Percentiles rank a stretch among this genome's conserved stretches.
Evolutionary conservation across 2,888 invertebrate genomes (phyloP).

Genomic region (Coenonympha glycerion): DNA sequence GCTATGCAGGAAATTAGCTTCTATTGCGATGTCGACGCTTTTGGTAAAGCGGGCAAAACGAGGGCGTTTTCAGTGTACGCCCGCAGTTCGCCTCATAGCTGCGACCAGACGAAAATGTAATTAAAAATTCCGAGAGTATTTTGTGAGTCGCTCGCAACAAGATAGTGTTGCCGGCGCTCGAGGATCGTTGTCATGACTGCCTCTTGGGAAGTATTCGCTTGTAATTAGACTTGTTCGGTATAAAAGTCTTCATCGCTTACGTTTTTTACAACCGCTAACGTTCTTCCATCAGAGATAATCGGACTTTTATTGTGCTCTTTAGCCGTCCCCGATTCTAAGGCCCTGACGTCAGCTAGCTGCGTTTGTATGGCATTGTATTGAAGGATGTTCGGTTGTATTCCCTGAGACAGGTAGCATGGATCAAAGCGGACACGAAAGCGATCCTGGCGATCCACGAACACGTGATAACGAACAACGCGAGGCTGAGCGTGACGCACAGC

Average conservation of each 20-base stretch:
- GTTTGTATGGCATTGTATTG: not conserved
- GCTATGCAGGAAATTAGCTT: conserved; percentile 75
- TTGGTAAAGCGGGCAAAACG: conserved; percentile 71
- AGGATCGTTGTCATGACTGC: conserved; percentile 68
- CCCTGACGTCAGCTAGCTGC: not conserved
- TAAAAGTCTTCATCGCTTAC: conserved; percentile 56
- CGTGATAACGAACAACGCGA: conserved; percentile 93
- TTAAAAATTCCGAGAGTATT: conserved; percentile 76
- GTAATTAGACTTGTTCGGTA: conserved; percentile 68
- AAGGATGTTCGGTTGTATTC: conserved; percentile 21
- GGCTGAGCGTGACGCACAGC: conserved; percentile 92
- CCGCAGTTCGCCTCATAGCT: conserved; percentile 63
- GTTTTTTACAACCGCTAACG: conserved; percentile 43
- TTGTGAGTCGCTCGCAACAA: conserved; percentile 69
- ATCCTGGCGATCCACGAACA: conserved; percentile 95
- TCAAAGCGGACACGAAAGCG: conserved; percentile 94
- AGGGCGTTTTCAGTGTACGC: conserved; percentile 61
- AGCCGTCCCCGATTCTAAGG: conserved; percentile 3
- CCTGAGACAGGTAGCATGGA: conserved; percentile 89
- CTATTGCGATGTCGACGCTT: conserved; percentile 75
- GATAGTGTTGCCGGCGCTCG: conserved; percentile 67
- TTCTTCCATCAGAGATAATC: conserved; percentile 35
- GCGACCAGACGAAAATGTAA: conserved; percentile 75
- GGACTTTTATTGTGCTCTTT: conserved; percentile 26
- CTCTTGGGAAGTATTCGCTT: conserved; percentile 69